Conservation (phyloP, 2,113 vertebrate genomes). For the Brachionichthys hirsutus region DNA sequence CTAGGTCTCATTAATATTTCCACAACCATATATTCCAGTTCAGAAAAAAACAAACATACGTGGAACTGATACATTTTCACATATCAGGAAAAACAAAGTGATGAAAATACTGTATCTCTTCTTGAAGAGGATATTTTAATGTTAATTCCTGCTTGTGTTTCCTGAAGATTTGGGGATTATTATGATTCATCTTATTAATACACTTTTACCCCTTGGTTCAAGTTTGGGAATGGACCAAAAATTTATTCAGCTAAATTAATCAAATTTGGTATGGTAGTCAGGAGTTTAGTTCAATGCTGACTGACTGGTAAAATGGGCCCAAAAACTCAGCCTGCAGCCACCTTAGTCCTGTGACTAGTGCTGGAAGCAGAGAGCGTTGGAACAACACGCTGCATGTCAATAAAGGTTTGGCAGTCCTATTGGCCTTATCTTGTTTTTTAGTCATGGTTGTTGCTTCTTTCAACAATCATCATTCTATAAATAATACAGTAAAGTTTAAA, state of each 20-base stretch:
- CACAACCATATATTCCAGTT: too few species aligned
- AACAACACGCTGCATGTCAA: slow-evolving; percentile 3
- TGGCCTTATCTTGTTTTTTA: slow-evolving; percentile 26
- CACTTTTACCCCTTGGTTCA: neutral
- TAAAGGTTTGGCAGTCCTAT: neutral
- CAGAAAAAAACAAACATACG: neutral
- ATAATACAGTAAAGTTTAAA: too few species aligned
- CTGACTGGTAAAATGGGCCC: slow-evolving; percentile 4
- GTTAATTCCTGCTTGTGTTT: neutral
- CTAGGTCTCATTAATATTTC: too few species aligned
- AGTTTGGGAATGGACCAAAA: neutral
- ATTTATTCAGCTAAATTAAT: slow-evolving; percentile 3
- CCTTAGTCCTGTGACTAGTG: slow-evolving; percentile 39
- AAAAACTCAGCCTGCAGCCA: slow-evolving; percentile 24
- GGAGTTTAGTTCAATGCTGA: slow-evolving; percentile 22
- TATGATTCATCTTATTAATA: neutral
- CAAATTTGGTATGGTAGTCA: slow-evolving; percentile 24
- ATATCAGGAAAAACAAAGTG: neutral
- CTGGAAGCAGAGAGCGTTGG: slow-evolving; percentile 5
- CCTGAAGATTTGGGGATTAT: slow-evolving; percentile 31
- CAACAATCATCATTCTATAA: too few species aligned
- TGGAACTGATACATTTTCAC: neutral
- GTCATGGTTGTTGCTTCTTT: too few species aligned
- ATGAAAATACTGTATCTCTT: neutral
- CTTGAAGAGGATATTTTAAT: neutral